Base-by-base conservation (phyloP, 2,797 vertebrate species). In the Chaetophractus vellerosus region DNA sequence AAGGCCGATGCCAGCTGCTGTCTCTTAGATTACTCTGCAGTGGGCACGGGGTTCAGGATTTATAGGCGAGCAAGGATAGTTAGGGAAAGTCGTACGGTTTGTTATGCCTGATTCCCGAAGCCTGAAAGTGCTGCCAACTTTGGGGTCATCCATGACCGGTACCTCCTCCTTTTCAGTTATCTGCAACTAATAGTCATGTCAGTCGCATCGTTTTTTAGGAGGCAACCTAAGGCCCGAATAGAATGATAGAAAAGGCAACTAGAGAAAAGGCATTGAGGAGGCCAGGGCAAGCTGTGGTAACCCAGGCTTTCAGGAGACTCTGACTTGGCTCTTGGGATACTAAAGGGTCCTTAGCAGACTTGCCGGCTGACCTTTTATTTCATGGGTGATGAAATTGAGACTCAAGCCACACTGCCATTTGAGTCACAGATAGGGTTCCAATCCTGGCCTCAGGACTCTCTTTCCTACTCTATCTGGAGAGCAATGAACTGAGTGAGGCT, bases 11-110 rank as follows among this genome's bases (percentile, higher is more conserved):
- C 93, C 8, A 28, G 91, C 95, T 28, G 88, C 87, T 15, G 81
- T 68, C 78, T 88, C 85, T 79, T n/a, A n/a, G 97, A 74, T 96
- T 92, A 96, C 93, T 96, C 95, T 57, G 96, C 97, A 96, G 96
- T 95, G n/a, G n/a, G n/a, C n/a, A n/a, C n/a, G n/a, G n/a, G n/a
- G n/a, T n/a, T n/a, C 64, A n/a, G n/a, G n/a, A n/a, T n/a, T n/a
- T n/a, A n/a, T n/a, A n/a, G n/a, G n/a, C n/a, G n/a, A n/a, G n/a
- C n/a, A n/a, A n/a, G n/a, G n/a, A n/a, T n/a, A n/a, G n/a, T n/a
- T n/a, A n/a, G n/a, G n/a, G n/a, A n/a, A n/a, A n/a, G n/a, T n/a
- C n/a, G n/a, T n/a, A n/a, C n/a, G n/a, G n/a, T n/a, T n/a, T n/a
- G n/a, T n/a, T n/a, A n/a, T n/a, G n/a, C n/a, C n/a, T n/a, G n/a